Evolutionary conservation across 2,888 invertebrate genomes (phyloP).

Genomic region (Masnerella sp.): DNA sequence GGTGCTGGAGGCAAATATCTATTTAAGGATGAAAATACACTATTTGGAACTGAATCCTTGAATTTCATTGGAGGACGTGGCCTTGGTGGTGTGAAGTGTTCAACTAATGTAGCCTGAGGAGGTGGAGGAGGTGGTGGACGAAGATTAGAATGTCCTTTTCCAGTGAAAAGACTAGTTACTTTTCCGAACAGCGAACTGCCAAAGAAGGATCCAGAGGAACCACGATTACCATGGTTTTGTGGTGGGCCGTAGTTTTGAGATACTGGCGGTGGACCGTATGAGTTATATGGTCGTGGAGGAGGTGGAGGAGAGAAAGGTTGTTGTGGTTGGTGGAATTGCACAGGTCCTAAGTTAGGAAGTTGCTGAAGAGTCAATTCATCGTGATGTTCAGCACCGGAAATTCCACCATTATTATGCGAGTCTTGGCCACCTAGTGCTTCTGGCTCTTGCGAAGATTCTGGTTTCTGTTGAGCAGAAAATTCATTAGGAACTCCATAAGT

Average conservation of each 20-base stretch:
- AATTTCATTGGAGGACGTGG: conserved; percentile 82
- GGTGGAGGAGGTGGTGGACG: conserved; percentile 37
- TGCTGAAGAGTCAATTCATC: conserved; percentile 66
- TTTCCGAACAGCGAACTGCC: conserved; percentile 72
- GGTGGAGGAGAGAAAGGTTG: conserved; percentile 26
- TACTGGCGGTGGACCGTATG: conserved; percentile 56
- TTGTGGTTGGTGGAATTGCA: conserved; percentile 61
- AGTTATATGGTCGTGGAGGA: conserved; percentile 36
- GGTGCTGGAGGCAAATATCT: conserved; percentile 75
- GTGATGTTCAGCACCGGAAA: conserved; percentile 21
- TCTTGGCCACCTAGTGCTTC: conserved; percentile 61
- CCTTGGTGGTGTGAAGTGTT: conserved; percentile 69
- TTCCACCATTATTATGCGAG: conserved; percentile 48
- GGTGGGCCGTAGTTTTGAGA: conserved; percentile 29
- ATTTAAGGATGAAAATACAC: conserved; percentile 82
- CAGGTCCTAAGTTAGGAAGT: conserved; percentile 61
- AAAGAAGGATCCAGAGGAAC: conserved; percentile 47
- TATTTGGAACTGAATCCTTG: conserved; percentile 86
- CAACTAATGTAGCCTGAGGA: conserved; percentile 35
- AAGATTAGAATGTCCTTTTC: conserved; percentile 16
- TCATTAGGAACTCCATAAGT: conserved; percentile 56
- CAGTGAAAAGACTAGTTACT: conserved; percentile 25
- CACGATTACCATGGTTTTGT: conserved; percentile 22
- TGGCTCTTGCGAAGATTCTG: conserved; percentile 64
- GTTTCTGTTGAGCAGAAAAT: conserved; percentile 63